These are phyloP conservation scores for Amphiprion ocellaris DNA, from an alignment of 2,113 vertebrate species.

Conservation along the genomic window DNA sequence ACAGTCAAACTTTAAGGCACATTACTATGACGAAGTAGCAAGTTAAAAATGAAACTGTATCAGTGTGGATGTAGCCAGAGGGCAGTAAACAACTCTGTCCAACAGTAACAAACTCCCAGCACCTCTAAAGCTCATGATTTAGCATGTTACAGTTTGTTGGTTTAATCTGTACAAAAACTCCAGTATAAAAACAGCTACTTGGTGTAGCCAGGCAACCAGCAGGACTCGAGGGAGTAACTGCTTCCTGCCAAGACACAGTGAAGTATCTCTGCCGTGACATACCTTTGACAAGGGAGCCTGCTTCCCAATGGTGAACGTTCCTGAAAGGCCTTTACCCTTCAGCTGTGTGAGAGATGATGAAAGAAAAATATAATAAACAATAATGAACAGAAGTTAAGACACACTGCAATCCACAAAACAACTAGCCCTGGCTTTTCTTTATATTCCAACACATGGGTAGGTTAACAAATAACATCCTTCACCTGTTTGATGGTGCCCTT, in stretches of 20 bases:
- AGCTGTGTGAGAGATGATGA: conserved; percentile 73
- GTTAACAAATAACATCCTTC: background rate
- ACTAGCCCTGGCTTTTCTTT: background rate
- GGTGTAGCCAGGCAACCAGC: background rate
- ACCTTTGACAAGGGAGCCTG: conserved; percentile 88
- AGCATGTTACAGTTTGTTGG: background rate
- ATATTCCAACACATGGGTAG: too few species aligned
- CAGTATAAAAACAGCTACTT: background rate
- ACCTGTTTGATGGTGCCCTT: conserved; percentile 95
- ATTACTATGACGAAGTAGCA: too few species aligned
- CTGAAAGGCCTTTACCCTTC: conserved; percentile 97
- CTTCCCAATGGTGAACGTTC: conserved; percentile 95
- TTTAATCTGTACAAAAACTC: too few species aligned
- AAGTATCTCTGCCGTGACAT: conserved; percentile 20
- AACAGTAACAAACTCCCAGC: background rate
- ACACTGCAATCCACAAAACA: background rate
- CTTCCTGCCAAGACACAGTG: too few species aligned
- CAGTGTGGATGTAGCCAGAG: too few species aligned
- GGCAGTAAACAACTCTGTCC: background rate
- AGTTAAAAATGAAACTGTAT: too few species aligned
- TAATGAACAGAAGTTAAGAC: too few species aligned
- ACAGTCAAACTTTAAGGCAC: too few species aligned
- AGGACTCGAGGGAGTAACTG: background rate
- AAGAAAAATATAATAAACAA: background rate
- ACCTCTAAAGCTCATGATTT: background rate